Evolutionary conservation across 2,113 vertebrate genomes (phyloP).

Genomic region (Prochilodus magdalenae): DNA sequence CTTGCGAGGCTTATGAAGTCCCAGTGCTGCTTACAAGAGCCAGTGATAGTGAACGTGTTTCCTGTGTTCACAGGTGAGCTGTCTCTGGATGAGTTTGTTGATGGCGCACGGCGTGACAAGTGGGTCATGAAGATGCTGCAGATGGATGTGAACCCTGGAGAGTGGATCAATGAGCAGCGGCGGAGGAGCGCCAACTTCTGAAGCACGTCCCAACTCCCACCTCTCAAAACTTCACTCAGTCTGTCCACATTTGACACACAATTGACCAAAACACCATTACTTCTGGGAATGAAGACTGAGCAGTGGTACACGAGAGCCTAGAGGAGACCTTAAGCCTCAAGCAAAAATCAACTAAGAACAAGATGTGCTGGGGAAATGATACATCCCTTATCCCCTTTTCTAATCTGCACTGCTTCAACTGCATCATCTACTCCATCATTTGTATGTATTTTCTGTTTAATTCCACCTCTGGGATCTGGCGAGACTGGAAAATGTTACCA

Average conservation of each 20-base stretch:
- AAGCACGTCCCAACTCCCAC: neutral
- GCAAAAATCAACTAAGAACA: neutral
- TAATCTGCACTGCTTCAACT: neutral
- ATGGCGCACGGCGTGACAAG: slow-evolving; percentile 89
- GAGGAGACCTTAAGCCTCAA: neutral
- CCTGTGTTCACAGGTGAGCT: slow-evolving; percentile 81
- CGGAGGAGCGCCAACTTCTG: slow-evolving; percentile 65
- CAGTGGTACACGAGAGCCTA: neutral
- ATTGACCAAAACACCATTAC: neutral
- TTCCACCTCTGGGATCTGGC: slow-evolving; percentile 1
- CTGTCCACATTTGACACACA: neutral
- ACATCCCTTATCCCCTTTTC: neutral
- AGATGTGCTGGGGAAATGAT: neutral
- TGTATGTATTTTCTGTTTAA: neutral
- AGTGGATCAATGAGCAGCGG: slow-evolving; percentile 85
- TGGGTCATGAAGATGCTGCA: slow-evolving; percentile 99
- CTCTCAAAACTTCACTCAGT: neutral
- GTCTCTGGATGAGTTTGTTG: slow-evolving; percentile 90
- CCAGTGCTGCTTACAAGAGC: neutral
- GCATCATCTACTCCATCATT: neutral
- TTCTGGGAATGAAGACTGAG: neutral
- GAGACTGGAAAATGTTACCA: neutral
- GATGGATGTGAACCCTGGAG: slow-evolving; percentile 87
- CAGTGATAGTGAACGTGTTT: slow-evolving; percentile 10
- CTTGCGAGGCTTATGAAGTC: neutral